These are phyloP conservation scores for Chloroceryle inda DNA, from an alignment of 2,797 vertebrate species.

Conservation along the genomic window DNA sequence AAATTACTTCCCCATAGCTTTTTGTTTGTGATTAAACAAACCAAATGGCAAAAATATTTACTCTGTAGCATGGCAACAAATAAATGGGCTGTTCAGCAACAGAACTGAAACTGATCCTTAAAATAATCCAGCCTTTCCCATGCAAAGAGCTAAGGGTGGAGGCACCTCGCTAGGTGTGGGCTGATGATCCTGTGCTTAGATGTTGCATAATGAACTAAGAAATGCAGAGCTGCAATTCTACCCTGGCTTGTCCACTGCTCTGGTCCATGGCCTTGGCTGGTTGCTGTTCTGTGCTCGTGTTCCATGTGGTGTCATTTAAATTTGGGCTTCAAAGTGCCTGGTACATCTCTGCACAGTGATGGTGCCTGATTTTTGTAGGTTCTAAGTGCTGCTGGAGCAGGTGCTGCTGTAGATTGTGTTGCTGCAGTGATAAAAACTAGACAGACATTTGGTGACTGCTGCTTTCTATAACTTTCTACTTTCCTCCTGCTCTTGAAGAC, in stretches of 20 bases:
- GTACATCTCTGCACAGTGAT: accelerated
- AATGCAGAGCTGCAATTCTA: neutral
- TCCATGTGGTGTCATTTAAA: accelerated
- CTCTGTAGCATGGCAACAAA: neutral
- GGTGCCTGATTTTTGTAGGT: neutral
- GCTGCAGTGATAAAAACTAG: neutral
- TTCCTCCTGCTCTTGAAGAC: neutral
- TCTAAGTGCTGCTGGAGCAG: neutral
- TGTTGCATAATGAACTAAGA: accelerated
- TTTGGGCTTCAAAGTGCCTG: neutral
- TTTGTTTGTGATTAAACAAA: conserved; percentile 26
- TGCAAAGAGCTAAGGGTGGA: neutral
- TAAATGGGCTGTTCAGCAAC: neutral
- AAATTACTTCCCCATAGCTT: neutral
- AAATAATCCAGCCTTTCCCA: neutral
- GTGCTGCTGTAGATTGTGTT: accelerated
- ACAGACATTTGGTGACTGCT: neutral
- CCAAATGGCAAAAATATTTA: conserved; percentile 24
- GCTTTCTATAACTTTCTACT: accelerated
- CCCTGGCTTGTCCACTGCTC: neutral
- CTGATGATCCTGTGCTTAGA: neutral
- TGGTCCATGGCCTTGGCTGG: neutral
- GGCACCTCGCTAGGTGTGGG: neutral
- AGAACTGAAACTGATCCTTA: neutral
- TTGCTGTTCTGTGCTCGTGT: accelerated